Evolutionary conservation across 1,140 invertebrate genomes (phyloP).

Genomic region (Ceratosolen fusciceps): DNA sequence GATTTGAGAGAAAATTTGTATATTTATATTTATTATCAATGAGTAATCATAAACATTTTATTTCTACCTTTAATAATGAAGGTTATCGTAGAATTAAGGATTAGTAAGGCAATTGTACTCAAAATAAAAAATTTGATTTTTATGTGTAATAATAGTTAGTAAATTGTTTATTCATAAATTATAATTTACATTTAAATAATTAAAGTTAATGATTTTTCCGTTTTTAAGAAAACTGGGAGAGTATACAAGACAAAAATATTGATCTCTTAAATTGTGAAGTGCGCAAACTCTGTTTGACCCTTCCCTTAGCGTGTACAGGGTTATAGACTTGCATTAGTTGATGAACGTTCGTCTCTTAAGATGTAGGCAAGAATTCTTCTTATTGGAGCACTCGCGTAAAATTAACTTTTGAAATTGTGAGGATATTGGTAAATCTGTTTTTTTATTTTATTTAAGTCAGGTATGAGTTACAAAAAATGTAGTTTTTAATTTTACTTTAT

Average conservation of each 20-base stretch:
- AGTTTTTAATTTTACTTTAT: too few species aligned
- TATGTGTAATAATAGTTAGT: too few species aligned
- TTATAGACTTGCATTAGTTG: conserved; percentile 14
- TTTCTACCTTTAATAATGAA: too few species aligned
- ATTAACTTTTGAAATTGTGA: neutral
- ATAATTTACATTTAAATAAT: too few species aligned
- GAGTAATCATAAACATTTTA: too few species aligned
- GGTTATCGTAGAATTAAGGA: too few species aligned
- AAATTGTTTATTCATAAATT: too few species aligned
- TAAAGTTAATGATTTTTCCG: neutral
- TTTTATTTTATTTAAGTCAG: neutral
- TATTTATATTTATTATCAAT: too few species aligned
- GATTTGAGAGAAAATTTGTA: too few species aligned
- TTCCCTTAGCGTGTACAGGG: neutral
- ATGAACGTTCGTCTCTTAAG: neutral
- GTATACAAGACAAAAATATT: conserved; percentile 39
- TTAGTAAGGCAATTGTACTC: too few species aligned
- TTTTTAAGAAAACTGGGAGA: neutral
- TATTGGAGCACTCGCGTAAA: neutral
- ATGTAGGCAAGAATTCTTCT: neutral
- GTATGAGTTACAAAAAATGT: too few species aligned
- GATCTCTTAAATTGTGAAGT: conserved; percentile 27
- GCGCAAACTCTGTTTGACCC: conserved; percentile 41
- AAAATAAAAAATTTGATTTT: too few species aligned
- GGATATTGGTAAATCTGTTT: conserved; percentile 36